These are phyloP conservation scores for Lycocerus yunnanus DNA, from an alignment of 2,888 invertebrate species.

Conservation along the genomic window DNA sequence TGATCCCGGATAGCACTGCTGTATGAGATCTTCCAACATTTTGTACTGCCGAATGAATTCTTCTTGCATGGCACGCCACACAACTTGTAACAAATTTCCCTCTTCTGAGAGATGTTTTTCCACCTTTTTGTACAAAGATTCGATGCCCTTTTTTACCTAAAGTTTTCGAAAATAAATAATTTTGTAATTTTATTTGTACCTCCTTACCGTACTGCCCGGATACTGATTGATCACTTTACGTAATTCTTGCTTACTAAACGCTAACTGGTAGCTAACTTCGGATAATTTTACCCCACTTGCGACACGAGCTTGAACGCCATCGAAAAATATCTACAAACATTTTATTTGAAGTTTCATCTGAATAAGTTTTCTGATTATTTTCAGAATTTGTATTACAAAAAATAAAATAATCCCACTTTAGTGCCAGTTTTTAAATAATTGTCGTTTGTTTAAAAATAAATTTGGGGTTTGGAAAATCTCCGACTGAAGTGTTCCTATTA, in stretches of 20 bases:
- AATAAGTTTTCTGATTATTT: too few relatives aligned
- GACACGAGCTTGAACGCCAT: conserved; percentile 93
- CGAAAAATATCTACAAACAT: conserved; percentile 83
- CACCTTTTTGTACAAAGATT: conserved; percentile 91
- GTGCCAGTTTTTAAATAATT: too few relatives aligned
- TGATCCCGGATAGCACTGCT: conserved; percentile 94
- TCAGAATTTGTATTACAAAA: too few relatives aligned
- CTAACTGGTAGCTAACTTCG: conserved; percentile 97
- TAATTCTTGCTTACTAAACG: conserved; percentile 95
- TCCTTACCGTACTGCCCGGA: conserved; percentile 68
- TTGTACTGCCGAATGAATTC: conserved; percentile 98
- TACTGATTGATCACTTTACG: conserved; percentile 93
- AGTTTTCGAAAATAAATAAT: conserved; percentile 3
- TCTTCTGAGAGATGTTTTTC: conserved; percentile 97
- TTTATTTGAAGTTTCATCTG: too few relatives aligned
- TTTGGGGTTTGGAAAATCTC: too few relatives aligned
- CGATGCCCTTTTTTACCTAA: conserved; percentile 89
- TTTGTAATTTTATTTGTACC: background rate
- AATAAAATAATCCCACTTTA: too few relatives aligned
- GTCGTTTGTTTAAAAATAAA: too few relatives aligned
- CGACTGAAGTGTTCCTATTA: too few relatives aligned
- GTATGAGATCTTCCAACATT: conserved; percentile 88
- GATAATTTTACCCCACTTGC: conserved; percentile 94
- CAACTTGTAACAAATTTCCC: conserved; percentile 92
- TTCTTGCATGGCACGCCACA: conserved; percentile 99